Conservation (phyloP, 2,113 vertebrate species). For the Lampris megalopsis region DNA sequence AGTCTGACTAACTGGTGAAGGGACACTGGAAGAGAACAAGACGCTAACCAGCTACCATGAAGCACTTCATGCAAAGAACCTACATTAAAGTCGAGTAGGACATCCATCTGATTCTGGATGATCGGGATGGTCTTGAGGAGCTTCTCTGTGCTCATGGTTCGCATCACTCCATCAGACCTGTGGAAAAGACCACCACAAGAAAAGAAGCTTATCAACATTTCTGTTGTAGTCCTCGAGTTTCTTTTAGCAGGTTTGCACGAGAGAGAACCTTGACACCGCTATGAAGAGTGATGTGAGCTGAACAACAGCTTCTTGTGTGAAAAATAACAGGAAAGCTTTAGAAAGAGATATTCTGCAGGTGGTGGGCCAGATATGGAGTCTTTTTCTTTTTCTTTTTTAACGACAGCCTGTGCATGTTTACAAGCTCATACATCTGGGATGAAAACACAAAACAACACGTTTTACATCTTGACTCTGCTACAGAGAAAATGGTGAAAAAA, state of each 20-base stretch:
- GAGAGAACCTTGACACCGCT: too few species aligned
- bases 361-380: too few species aligned
- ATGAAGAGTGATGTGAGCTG: too few species aligned
- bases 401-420: too few species aligned
- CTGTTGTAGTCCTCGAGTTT: not conserved
- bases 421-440: too few species aligned
- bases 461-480: not conserved
- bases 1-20: not conserved
- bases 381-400: too few species aligned
- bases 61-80: conserved; percentile 57
- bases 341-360: too few species aligned
- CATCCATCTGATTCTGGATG: conserved; percentile 94
- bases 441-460: too few species aligned
- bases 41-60: not conserved
- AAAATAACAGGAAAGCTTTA: too few species aligned
- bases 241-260: not conserved
- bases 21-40: not conserved
- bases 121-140: conserved; percentile 94
- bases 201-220: not conserved
- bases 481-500: not conserved
- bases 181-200: not conserved
- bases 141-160: conserved; percentile 96
- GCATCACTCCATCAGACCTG: conserved; percentile 95
- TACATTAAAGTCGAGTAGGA: conserved; percentile 95
- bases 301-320: too few species aligned